Conservation (phyloP, 30 jellyfish, hydroid and myxozoan genomes). For the Clytia hemisphaerica region DNA sequence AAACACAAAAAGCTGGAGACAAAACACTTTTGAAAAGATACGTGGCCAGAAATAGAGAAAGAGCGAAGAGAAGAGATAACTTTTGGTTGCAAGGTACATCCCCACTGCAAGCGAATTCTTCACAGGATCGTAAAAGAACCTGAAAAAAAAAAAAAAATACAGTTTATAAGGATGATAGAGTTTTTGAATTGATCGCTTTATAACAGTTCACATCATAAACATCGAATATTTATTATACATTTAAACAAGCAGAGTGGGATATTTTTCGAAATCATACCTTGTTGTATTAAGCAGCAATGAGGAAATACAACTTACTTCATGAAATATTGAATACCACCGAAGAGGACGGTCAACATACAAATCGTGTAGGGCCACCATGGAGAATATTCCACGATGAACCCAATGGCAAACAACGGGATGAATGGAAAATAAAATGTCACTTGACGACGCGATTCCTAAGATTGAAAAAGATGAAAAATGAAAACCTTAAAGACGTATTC, state of each 20-base stretch:
- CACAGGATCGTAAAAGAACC: constrained; percentile 65
- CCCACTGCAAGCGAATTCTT: constrained; percentile 88
- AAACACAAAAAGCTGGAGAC: background rate
- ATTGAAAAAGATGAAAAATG: too few species aligned
- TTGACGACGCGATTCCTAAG: too few species aligned
- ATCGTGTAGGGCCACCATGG: constrained; percentile 86
- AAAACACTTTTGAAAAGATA: constrained; percentile 47
- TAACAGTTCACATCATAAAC: too few species aligned
- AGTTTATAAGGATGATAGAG: background rate
- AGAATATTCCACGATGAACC: constrained; percentile 61
- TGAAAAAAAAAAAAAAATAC: constrained; percentile 4
- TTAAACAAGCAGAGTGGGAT: too few species aligned
- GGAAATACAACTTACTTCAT: constrained; percentile 38
- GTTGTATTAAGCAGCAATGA: background rate
- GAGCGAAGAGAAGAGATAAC: constrained; percentile 71
- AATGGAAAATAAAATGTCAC: too few species aligned
- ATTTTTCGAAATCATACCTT: too few species aligned
- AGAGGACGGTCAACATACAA: constrained; percentile 42
- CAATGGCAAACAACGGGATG: constrained; percentile 65
- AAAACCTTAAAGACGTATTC: too few species aligned
- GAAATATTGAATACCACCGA: constrained; percentile 24
- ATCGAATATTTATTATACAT: too few species aligned
- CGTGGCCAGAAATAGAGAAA: constrained; percentile 90
- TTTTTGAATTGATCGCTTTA: too few species aligned
- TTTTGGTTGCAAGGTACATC: constrained; percentile 72